Evolutionary conservation across 2,113 vertebrate species (phyloP), one percentile per base, ranked within the genome.

Genomic region (Merops nubicus): DNA sequence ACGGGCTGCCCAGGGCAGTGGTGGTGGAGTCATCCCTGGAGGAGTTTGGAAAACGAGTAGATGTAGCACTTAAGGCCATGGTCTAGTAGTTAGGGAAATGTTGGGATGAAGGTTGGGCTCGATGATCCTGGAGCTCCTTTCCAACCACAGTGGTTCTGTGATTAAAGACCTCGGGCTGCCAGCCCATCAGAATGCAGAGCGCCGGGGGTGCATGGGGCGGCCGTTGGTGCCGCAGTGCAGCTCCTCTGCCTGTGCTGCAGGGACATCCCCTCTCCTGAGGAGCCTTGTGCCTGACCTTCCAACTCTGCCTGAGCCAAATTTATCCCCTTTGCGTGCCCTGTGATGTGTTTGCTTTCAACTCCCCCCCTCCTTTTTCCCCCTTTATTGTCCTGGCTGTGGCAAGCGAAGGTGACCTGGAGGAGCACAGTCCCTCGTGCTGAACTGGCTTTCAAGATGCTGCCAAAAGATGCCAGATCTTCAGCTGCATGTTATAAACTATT

Each of bases 251-350:
- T 5, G 3, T 12, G 0, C 10, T 12, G 7, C 28, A 3, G 53
- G 64, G 20, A 20, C 56, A n/a, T 10, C 21, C 0, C 11, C 1
- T 7, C 42, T 64, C 50, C 20, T 6, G 53, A 51, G 64, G 16
- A 26, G 64, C 10, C 47, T 70, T 16, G 25, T 51, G 69, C 82
- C 69, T 33, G 38, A 22, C 67, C 57, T 15, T 0, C 43, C 29
- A 22, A 10, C 29, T 1, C 0, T 29, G 11, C 25, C 3, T 4
- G 33, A 76, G 43, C 28, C 22, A 8, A 1, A 0, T 28, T 51
- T 2, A 7, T 63, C 26, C 82, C 28, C 18, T 29, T 18, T 4
- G 31, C n/a, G 1, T 17, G 4, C 36, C 65, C 53, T 5, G 34
- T 6, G 65, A 31, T 14, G 18, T 5, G 34, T 11, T 1, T 11